Percentiles rank a stretch among this genome's conserved stretches.
Evolutionary conservation across 2,113 vertebrate genomes (phyloP).

Genomic region (Pygoscelis adeliae): DNA sequence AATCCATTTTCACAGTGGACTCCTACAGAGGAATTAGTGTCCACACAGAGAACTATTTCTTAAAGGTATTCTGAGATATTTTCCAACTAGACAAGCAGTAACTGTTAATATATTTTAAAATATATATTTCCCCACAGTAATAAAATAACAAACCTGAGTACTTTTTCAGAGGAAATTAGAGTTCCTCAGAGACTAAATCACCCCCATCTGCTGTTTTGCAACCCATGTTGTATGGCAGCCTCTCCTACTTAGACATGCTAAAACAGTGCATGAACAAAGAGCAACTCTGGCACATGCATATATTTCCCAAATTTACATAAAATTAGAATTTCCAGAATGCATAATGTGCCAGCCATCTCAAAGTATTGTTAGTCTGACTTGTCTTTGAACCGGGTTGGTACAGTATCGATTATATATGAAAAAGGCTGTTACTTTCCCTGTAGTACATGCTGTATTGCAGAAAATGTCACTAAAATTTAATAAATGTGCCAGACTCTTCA

Average conservation of each 20-base stretch:
- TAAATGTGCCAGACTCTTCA: neutral
- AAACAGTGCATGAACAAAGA: conserved; percentile 72
- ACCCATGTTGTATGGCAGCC: conserved; percentile 63
- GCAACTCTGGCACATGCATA: conserved; percentile 68
- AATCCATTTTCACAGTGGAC: conserved; percentile 66
- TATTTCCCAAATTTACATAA: conserved; percentile 71
- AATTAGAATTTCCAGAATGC: conserved; percentile 73
- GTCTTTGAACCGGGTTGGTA: conserved; percentile 28
- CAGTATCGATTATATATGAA: conserved; percentile 20
- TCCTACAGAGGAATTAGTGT: conserved; percentile 45
- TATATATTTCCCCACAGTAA: conserved; percentile 45
- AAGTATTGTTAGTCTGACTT: conserved; percentile 62
- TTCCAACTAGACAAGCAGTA: conserved; percentile 37
- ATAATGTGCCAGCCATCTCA: conserved; percentile 63
- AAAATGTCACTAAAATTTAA: conserved; percentile 17
- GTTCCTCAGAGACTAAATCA: conserved; percentile 68
- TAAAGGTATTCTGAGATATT: conserved; percentile 23
- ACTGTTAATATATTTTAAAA: conserved; percentile 50
- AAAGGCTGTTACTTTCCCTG: conserved; percentile 22
- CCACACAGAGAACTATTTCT: conserved; percentile 3
- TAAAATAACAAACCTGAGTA: conserved; percentile 63
- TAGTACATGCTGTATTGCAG: conserved; percentile 3
- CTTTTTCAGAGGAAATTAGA: conserved; percentile 65
- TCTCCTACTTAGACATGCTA: conserved; percentile 73
- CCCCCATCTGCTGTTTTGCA: conserved; percentile 70